Evolutionary conservation across 2,888 invertebrate genomes (phyloP), one percentile per base, ranked within the genome.

Genomic region (Linyphia triangularis): DNA sequence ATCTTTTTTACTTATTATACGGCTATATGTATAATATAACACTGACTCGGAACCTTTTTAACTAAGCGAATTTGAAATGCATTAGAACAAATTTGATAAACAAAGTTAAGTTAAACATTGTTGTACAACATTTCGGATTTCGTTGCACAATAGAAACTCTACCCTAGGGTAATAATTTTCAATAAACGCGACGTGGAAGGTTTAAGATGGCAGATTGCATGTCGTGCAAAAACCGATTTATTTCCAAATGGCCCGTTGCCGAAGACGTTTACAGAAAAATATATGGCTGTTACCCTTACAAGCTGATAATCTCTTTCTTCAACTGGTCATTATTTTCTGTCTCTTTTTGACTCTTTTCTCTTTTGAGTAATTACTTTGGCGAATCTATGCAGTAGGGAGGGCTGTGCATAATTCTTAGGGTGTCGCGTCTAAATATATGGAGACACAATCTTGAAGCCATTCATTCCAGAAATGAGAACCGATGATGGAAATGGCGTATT

Each of bases 391-490:
- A 26, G 9, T 69, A n/a, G 22, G n/a, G 67, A 19, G 19, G 9
- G 19, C 69, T 13, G 40, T 24, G 63, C 24, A 19, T 69, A 69
- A 69, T 69, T 69, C 37, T 33, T 69, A 37, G 69, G 69, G 69
- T 22, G 69, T 69, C 69, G 2, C 10, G 19, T 33, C 9, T 69
- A 37, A 69, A 22, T 37, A 69, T 69, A 69, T 10, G 28, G 59
- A 19, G 3, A 33, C 9, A 33, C 33, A 33, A 33, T 33, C 33
- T 33, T 33, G 33, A 22, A n/a, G 57, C 57, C 16, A n/a, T 1
- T 57, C n/a, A n/a, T n/a, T 57, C 57, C n/a, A 57, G 16, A 22
- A 57, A 57, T 57, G 57, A 9, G 33, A 33, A 33, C n/a, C n/a
- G n/a, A n/a, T n/a, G n/a, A n/a, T n/a, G n/a, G n/a, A n/a, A n/a